These are phyloP conservation scores for Neofelis nebulosa DNA, from an alignment of 2,113 vertebrate species.

Conservation along the genomic window DNA sequence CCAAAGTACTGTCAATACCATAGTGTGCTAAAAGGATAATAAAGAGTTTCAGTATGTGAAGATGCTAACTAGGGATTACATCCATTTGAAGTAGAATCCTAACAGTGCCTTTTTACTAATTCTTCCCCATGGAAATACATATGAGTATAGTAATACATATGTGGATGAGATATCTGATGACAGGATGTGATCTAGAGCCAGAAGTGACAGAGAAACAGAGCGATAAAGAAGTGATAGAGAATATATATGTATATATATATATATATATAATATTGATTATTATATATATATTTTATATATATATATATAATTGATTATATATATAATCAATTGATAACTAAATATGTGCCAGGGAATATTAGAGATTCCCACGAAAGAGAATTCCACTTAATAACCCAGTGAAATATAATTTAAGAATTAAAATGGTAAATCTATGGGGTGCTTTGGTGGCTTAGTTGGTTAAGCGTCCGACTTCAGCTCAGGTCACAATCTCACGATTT, in stretches of 20 bases:
- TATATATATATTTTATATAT: neutral
- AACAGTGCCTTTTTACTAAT: conserved; percentile 29
- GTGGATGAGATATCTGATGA: neutral
- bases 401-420: neutral
- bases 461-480: no score
- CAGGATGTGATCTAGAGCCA: neutral
- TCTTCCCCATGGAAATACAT: neutral
- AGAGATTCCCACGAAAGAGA: neutral
- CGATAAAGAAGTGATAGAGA: neutral
- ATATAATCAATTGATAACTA: neutral
- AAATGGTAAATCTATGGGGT: neutral
- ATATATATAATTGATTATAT: neutral
- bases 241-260: neutral
- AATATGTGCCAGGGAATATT: neutral
- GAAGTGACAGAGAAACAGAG: neutral
- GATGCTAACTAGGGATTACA: conserved; percentile 77
- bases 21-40: conserved; percentile 76
- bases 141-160: neutral
- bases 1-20: conserved; percentile 81
- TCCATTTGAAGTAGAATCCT: conserved; percentile 45
- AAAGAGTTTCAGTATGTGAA: conserved; percentile 79
- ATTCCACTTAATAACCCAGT: neutral
- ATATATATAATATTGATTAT: no score
- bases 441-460: no score
- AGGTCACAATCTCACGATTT: no score